Evolutionary conservation across 37 sponge, comb jelly and placozoan species (phyloP).

Genomic region (Geodia barretti): DNA sequence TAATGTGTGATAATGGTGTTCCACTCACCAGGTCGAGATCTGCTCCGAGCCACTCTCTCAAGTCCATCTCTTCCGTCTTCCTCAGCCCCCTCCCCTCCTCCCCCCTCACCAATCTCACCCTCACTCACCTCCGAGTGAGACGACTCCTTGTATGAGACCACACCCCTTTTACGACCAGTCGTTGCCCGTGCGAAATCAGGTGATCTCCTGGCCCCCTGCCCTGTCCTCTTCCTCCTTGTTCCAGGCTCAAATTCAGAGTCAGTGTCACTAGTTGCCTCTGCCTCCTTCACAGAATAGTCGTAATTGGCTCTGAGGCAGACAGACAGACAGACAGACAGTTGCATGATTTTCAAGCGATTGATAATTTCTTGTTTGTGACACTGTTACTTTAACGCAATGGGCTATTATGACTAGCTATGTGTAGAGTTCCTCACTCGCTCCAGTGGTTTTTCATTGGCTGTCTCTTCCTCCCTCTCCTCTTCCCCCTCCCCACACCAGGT

Average conservation of each 20-base stretch:
- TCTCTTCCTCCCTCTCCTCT: constrained; percentile 22
- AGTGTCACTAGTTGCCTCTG: constrained; percentile 40
- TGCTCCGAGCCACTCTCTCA: constrained; percentile 35
- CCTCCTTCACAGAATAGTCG: no score
- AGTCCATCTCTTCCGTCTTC: constrained; percentile 54
- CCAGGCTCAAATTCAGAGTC: constrained; percentile 51
- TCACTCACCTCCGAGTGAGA: constrained; percentile 12
- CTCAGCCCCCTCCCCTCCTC: constrained; percentile 28
- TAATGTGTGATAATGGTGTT: neutral
- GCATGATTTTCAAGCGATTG: no score
- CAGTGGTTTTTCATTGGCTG: neutral
- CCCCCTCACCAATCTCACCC: constrained; percentile 14
- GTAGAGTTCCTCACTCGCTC: constrained; percentile 4
- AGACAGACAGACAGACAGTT: no score
- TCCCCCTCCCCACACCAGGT: constrained; percentile 27
- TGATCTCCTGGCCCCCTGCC: neutral
- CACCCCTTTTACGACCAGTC: constrained; percentile 35
- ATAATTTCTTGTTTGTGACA: no score
- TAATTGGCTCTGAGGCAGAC: no score
- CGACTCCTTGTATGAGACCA: constrained; percentile 61
- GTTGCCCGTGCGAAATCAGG: constrained; percentile 32
- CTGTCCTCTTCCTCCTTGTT: constrained; percentile 3
- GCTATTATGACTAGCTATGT: no score
- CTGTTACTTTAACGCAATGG: no score
- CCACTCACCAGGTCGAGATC: neutral